Evolutionary conservation across 2,888 invertebrate species (phyloP).

Genomic region (Tetragonula carbonaria): DNA sequence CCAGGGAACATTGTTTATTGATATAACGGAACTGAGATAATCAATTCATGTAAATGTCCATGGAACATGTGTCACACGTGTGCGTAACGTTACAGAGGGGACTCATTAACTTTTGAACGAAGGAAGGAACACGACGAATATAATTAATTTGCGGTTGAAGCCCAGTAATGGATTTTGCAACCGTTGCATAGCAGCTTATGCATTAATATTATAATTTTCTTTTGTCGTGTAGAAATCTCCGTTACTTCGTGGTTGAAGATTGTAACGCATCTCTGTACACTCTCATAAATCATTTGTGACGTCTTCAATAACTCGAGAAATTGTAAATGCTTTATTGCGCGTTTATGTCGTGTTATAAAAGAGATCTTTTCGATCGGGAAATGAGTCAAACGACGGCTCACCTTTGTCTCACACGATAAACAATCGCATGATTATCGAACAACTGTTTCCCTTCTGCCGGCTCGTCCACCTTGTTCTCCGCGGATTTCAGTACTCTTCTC

Average conservation of each 20-base stretch:
- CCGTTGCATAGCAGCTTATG: neutral
- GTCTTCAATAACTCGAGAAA: neutral
- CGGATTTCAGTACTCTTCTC: slow-evolving; percentile 71
- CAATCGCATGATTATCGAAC: slow-evolving; percentile 80
- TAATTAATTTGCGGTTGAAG: neutral
- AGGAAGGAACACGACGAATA: neutral
- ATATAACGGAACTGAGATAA: neutral
- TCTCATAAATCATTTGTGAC: no score
- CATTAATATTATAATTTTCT: neutral
- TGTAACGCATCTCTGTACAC: neutral
- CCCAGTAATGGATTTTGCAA: neutral
- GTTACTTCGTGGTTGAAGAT: neutral
- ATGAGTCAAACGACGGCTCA: slow-evolving; percentile 31
- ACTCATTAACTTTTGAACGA: neutral
- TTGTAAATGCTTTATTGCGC: neutral
- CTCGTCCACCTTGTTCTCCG: slow-evolving; percentile 60
- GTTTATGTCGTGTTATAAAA: neutral
- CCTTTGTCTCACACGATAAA: slow-evolving; percentile 80
- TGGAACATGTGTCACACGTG: neutral
- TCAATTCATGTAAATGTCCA: neutral
- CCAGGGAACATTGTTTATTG: neutral
- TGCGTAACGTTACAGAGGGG: no score
- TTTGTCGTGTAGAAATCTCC: neutral
- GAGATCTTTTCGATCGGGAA: no score
- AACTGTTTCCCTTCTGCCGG: slow-evolving; percentile 68